Evolutionary conservation across 2,888 invertebrate species (phyloP).

Genomic region (Cephus rjabovi): DNA sequence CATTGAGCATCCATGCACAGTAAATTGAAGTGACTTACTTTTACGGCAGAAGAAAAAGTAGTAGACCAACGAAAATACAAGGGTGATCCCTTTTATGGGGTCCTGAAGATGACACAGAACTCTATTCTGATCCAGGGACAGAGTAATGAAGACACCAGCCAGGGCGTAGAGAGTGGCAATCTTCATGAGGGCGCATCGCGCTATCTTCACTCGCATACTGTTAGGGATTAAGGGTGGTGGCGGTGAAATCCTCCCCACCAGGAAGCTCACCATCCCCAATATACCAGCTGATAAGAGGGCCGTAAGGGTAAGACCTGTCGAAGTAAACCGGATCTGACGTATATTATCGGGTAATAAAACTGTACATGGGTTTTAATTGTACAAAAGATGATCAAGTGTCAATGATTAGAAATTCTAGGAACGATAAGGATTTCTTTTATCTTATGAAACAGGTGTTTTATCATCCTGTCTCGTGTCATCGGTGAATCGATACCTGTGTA

Average conservation of each 20-base stretch:
- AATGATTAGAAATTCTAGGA: not conserved
- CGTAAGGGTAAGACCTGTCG: constrained; percentile 53
- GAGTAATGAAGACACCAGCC: constrained; percentile 68
- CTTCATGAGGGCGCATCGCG: constrained; percentile 63
- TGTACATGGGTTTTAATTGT: not conserved
- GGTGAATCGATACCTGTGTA: constrained; percentile 51
- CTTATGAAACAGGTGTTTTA: not conserved
- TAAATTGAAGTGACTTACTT: constrained; percentile 64
- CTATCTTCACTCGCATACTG: constrained; percentile 61
- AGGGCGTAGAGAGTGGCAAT: constrained; percentile 66
- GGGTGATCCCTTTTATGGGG: constrained; percentile 71
- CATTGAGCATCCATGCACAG: not conserved
- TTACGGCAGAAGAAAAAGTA: constrained; percentile 73
- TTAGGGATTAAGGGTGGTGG: constrained; percentile 53
- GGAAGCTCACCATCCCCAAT: constrained; percentile 45
- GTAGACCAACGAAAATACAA: constrained; percentile 71
- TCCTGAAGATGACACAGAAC: constrained; percentile 74
- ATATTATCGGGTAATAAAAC: not conserved
- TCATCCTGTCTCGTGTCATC: not conserved
- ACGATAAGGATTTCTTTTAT: not conserved
- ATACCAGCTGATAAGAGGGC: constrained; percentile 48
- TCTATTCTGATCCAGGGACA: constrained; percentile 69
- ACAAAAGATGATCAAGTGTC: not conserved
- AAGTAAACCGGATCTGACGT: not conserved
- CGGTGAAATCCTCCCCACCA: constrained; percentile 50